Base-by-base conservation (phyloP, 2,113 vertebrate genomes). In the Rissa tridactyla region DNA sequence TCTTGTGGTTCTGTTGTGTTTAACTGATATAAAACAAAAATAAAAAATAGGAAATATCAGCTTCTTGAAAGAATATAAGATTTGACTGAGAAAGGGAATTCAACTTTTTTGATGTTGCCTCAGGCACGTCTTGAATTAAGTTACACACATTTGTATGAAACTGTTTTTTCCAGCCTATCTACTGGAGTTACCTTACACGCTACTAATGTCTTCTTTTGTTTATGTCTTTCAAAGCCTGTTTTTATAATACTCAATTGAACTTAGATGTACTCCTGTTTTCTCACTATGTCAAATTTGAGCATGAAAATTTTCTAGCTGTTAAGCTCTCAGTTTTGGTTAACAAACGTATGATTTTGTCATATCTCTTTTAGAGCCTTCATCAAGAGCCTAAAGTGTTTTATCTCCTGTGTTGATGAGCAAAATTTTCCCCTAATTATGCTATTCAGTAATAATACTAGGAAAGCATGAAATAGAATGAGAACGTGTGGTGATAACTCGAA, bases 401-500 rank as follows among this genome's bases (percentile, higher is more conserved):
- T 38, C 5, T 51, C 25, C 10, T 51, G 3, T 21, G 29, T 8
- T 58, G 55, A 46, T 2, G 0, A 20, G 13, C 6, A 77, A 15
- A 61, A 34, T 52, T 79, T 83, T n/a, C 27, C 26, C 12, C 5
- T 32, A 15, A 25, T 82, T 73, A 82, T 88, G 3, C 4, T 36
- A 3, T 34, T 6, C 26, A 38, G 11, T 25, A 32, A 9, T 52
- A 42, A 57, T 64, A 40, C 4, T 42, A 6, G 34, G 27, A 69
- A 90, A 44, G 1, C 15, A 12, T 15, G 23, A 69, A 40, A 55
- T 61, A 8, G 27, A 80, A 32, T 54, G 22, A 70, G 30, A 58
- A 30, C 1, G 0, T 13, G 7, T 29, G 13, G 9, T 38, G 36
- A 26, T 49, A 77, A 44, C 10, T 64, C 0, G 9, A 58, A 91